Evolutionary conservation across 2,888 invertebrate genomes (phyloP).

Genomic region (Drosophila hamatofila): DNA sequence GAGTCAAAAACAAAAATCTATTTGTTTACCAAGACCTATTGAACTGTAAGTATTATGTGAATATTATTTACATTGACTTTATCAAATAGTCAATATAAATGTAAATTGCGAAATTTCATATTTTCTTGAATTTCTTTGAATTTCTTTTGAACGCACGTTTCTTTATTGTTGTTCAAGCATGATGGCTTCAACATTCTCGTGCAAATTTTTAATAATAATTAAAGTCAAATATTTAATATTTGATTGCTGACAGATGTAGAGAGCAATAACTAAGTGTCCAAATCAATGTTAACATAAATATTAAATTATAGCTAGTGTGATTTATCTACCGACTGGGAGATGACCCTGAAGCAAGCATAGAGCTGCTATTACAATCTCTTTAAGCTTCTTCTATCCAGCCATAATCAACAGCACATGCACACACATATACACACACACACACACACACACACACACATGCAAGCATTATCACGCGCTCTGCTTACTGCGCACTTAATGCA

Average conservation of each 20-base stretch:
- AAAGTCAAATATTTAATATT: not conserved
- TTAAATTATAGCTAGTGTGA: not conserved
- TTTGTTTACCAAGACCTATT: not conserved
- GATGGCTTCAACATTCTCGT: not conserved
- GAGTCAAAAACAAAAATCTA: conserved; percentile 1
- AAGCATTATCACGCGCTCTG: not conserved
- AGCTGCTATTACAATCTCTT: not conserved
- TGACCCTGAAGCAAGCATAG: not conserved
- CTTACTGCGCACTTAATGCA: not conserved
- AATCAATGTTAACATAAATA: not conserved
- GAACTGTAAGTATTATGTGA: not conserved
- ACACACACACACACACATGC: not conserved
- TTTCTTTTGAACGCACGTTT: too few relatives aligned
- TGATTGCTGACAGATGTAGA: not conserved
- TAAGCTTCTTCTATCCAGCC: not conserved
- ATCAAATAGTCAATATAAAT: not conserved
- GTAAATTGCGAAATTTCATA: not conserved
- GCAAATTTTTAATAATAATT: not conserved
- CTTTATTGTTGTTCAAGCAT: not conserved
- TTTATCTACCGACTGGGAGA: not conserved
- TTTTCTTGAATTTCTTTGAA: not conserved
- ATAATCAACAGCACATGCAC: not conserved
- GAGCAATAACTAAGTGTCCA: not conserved
- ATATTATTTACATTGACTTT: not conserved
- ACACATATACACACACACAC: not conserved